Evolutionary conservation across 2,888 invertebrate species (phyloP).

Genomic region (Aleiodes leptofemur): DNA sequence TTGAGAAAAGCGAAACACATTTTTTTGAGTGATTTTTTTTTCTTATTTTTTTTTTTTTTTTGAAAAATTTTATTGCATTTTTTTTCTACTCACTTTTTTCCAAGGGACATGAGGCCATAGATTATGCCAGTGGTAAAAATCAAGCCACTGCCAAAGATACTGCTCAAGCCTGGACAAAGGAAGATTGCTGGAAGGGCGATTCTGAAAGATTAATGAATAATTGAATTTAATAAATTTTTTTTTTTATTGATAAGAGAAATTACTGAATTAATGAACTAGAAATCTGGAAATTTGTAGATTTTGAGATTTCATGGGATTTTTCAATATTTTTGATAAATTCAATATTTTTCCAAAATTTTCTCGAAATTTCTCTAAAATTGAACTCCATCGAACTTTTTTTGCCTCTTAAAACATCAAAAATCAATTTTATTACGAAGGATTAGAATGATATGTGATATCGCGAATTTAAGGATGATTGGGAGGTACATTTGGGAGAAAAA

Average conservation of each 20-base stretch:
- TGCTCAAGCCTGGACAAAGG: slow-evolving; percentile 84
- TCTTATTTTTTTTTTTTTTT: slow-evolving; percentile 4
- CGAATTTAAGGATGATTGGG: neutral
- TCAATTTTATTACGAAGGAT: too few species aligned
- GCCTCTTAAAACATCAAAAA: too few species aligned
- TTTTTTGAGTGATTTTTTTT: slow-evolving; percentile 1
- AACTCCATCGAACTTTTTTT: too few species aligned
- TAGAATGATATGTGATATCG: neutral
- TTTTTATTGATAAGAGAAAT: too few species aligned
- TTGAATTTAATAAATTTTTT: too few species aligned
- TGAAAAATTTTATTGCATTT: slow-evolving; percentile 25
- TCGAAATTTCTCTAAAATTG: too few species aligned
- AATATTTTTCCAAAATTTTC: too few species aligned
- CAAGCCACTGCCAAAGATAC: slow-evolving; percentile 90
- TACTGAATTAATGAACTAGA: too few species aligned
- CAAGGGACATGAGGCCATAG: slow-evolving; percentile 96
- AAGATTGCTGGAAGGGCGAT: slow-evolving; percentile 88
- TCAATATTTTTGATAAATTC: too few species aligned
- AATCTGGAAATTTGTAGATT: too few species aligned
- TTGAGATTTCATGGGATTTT: too few species aligned
- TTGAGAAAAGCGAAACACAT: slow-evolving; percentile 28
- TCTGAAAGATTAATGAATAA: slow-evolving; percentile 77
- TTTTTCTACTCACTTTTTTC: slow-evolving; percentile 89
- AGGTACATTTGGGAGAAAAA: too few species aligned
- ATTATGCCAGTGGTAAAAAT: slow-evolving; percentile 92